phyloP scores from a whole-genome alignment of 2,797 vertebrate species.

The Prunella strophiata region DNA sequence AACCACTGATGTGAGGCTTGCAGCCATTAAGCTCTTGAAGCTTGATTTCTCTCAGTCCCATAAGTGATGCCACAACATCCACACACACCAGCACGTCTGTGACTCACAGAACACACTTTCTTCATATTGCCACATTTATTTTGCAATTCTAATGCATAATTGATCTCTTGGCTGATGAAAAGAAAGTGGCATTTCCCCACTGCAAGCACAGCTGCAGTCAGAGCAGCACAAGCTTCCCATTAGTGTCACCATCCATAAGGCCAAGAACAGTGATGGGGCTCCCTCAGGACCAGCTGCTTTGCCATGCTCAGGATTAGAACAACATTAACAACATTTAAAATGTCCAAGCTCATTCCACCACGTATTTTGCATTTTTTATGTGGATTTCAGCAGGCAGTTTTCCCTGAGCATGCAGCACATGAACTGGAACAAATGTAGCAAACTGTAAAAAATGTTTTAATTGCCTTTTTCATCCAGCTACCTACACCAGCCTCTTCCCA shows the following conservation, averaged over 20 bases:
- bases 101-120: not conserved
- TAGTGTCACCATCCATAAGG: conserved; percentile 42
- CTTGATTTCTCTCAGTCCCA: not conserved
- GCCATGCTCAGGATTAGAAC: not conserved
- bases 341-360: not conserved
- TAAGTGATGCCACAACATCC: not conserved
- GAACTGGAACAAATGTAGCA: not conserved
- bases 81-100: not conserved
- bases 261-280: not conserved
- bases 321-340: not conserved
- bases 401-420: not conserved
- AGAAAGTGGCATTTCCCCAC: not conserved
- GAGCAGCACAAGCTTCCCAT: not conserved
- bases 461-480: not conserved
- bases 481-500: not conserved
- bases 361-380: not conserved
- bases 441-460: not conserved
- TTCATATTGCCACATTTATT: not conserved
- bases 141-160: conserved; percentile 25
- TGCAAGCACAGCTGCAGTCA: not conserved
- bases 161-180: not conserved
- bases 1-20: not conserved
- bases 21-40: not conserved
- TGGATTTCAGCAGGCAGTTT: not conserved
- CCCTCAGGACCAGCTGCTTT: conserved; percentile 32